These are phyloP conservation scores for Caenorhabditis sulstoni DNA, from an alignment of 2,888 invertebrate genomes.

Conservation along the genomic window DNA sequence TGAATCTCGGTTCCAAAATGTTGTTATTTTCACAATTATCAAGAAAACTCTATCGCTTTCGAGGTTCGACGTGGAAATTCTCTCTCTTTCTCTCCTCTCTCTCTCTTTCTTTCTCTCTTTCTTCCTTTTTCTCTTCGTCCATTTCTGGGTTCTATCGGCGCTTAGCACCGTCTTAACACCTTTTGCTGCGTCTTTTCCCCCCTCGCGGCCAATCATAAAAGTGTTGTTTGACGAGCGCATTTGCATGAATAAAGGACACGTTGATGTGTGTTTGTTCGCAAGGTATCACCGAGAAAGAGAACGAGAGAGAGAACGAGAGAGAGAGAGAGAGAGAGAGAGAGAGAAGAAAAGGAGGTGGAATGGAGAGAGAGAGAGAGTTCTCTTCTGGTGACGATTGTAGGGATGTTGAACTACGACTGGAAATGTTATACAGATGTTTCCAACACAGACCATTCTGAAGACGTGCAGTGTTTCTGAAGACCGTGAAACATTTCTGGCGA, in stretches of 20 bases:
- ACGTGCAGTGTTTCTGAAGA: no score
- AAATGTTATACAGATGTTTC: no score
- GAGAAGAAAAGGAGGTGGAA: no score
- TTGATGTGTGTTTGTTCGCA: conserved; percentile 32
- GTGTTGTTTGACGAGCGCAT: conserved; percentile 50
- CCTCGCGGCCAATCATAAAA: conserved; percentile 32
- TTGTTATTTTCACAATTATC: no score
- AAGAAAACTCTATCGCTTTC: no score
- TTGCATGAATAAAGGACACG: conserved; percentile 54
- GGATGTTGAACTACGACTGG: no score
- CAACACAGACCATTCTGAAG: no score
- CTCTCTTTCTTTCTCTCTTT: conserved; percentile 9
- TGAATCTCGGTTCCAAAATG: no score
- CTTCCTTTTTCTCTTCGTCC: not conserved
- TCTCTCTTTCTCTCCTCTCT: not conserved
- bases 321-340: not conserved
- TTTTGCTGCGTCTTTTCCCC: conserved; percentile 8
- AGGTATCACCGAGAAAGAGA: conserved; percentile 27
- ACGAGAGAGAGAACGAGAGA: not conserved
- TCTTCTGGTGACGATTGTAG: no score
- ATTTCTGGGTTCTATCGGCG: not conserved
- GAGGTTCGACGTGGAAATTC: not conserved
- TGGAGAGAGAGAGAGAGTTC: no score
- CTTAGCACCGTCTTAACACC: conserved; percentile 48
- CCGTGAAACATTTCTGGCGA: no score